Percentiles rank a stretch among this genome's conserved stretches.
These are phyloP conservation scores for Spinibarbus caldwelli DNA, from an alignment of 2,797 vertebrate species.

Conservation along the genomic window DNA sequence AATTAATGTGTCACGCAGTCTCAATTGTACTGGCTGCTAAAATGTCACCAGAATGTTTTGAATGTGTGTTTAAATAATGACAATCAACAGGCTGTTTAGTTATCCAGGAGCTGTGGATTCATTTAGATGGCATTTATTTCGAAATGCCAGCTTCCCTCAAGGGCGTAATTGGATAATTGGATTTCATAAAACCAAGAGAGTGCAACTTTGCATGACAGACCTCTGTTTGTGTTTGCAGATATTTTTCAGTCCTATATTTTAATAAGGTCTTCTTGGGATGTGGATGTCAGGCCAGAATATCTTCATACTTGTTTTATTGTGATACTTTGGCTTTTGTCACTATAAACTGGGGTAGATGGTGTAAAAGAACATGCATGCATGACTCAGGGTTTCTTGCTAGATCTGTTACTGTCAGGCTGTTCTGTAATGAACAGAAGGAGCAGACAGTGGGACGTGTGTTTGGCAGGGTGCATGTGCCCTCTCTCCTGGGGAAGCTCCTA, in stretches of 20 bases:
- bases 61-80: slow-evolving; percentile 22
- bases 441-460: slow-evolving; percentile 18
- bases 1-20: slow-evolving; percentile 4
- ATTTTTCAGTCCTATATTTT: slow-evolving; percentile 3
- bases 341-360: not conserved
- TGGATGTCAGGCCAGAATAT: not conserved
- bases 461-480: not conserved
- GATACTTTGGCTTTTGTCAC: not conserved
- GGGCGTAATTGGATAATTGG: slow-evolving; percentile 48
- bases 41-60: slow-evolving; percentile 38
- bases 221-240: not conserved
- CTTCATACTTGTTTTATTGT: not conserved
- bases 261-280: not conserved
- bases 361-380: not conserved
- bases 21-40: slow-evolving; percentile 5
- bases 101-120: slow-evolving; percentile 18
- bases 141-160: slow-evolving; percentile 44
- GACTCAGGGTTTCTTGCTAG: slow-evolving; percentile 7
- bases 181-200: slow-evolving; percentile 35
- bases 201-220: slow-evolving; percentile 39
- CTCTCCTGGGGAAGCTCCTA: slow-evolving; percentile 21
- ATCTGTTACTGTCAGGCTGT: slow-evolving; percentile 18
- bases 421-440: slow-evolving; percentile 35
- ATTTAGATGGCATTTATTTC: slow-evolving; percentile 47
- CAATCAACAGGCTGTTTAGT: slow-evolving; percentile 41